Evolutionary conservation across 2,797 vertebrate species (phyloP).

Genomic region (Percopsis omiscomaycus): DNA sequence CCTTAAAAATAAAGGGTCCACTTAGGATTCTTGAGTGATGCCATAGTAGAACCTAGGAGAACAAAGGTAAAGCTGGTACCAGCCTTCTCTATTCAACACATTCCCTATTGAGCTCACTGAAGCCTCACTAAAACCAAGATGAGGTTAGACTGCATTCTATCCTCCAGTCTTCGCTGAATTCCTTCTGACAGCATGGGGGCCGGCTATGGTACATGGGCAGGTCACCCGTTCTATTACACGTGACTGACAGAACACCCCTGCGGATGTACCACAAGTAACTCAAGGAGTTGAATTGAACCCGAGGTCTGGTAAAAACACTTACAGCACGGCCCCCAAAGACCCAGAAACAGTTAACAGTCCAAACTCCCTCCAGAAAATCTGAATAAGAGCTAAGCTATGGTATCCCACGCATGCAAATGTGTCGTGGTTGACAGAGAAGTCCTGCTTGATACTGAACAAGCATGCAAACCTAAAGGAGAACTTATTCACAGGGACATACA

Average conservation of each 20-base stretch:
- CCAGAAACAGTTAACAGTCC: slow-evolving; percentile 33
- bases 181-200: slow-evolving; percentile 19
- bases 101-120: not conserved
- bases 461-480: not conserved
- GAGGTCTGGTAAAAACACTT: slow-evolving; percentile 50
- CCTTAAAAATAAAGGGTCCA: too few relatives aligned
- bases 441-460: too few relatives aligned
- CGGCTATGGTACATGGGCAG: slow-evolving; percentile 8
- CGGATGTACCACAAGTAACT: slow-evolving; percentile 33
- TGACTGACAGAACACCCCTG: slow-evolving; percentile 24
- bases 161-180: slow-evolving; percentile 19
- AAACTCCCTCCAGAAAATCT: slow-evolving; percentile 23
- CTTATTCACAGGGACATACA: slow-evolving; percentile 14
- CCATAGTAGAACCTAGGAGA: not conserved
- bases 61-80: not conserved
- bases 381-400: not conserved
- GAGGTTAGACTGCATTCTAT: slow-evolving; percentile 6
- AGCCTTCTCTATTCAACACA: slow-evolving; percentile 6
- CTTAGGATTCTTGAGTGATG: too few relatives aligned
- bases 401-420: slow-evolving; percentile 30
- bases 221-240: slow-evolving; percentile 20
- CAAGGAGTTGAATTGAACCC: slow-evolving; percentile 27
- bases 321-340: slow-evolving; percentile 36
- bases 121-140: not conserved
- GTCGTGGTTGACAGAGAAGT: slow-evolving; percentile 9